A percentile compares a stretch with the other conserved stretches of the same genome.
Conservation (phyloP, 2,888 invertebrate species). For the Eueremaeus valkanovi region DNA sequence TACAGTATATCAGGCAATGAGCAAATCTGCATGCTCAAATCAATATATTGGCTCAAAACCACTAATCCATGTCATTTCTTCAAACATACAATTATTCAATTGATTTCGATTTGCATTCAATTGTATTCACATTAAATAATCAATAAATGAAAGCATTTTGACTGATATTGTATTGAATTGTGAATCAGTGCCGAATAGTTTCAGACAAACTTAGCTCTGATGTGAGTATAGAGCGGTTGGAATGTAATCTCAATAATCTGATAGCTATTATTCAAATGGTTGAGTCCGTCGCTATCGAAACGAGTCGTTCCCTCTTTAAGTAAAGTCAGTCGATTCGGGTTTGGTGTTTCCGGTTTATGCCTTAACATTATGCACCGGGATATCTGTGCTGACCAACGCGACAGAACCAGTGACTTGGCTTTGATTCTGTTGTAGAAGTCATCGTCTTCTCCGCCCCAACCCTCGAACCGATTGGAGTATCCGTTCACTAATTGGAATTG, state of each 20-base stretch:
- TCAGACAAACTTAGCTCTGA: conserved; percentile 19
- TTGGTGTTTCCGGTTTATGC: conserved; percentile 15
- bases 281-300: conserved; percentile 33
- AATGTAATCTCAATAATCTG: conserved; percentile 22
- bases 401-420: conserved; percentile 10
- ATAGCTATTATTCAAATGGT: conserved; percentile 32
- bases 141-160: too few species aligned
- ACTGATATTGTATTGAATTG: too few species aligned
- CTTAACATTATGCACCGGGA: conserved; percentile 25
- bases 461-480: conserved; percentile 67
- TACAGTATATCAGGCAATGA: too few species aligned
- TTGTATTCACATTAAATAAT: too few species aligned
- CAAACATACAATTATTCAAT: too few species aligned
- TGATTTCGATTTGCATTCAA: too few species aligned
- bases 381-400: conserved; percentile 19
- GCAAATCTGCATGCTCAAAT: too few species aligned
- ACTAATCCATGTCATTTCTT: too few species aligned
- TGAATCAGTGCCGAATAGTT: too few species aligned
- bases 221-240: conserved; percentile 36
- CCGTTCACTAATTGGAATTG: conserved; percentile 68
- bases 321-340: neutral
- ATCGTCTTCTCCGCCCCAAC: conserved; percentile 86
- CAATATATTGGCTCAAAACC: too few species aligned
- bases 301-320: neutral
- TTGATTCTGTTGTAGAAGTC: conserved; percentile 59